Conservation (phyloP, 2,797 vertebrate species). For the Meda fulgida region DNA sequence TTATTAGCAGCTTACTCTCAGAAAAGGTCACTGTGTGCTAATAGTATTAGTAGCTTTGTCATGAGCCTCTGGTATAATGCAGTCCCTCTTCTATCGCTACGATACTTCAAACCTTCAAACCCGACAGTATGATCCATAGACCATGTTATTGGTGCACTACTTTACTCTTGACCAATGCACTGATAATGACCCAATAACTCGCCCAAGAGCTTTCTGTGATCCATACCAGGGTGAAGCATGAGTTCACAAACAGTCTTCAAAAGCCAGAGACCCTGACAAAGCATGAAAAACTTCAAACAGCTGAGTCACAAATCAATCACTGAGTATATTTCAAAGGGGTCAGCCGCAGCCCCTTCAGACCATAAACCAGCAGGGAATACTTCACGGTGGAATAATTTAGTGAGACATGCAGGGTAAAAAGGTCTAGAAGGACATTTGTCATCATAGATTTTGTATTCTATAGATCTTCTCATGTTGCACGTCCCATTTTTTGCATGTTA, state of each 20-base stretch:
- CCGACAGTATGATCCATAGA: slow-evolving; percentile 8
- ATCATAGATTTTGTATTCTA: neutral
- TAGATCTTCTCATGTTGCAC: neutral
- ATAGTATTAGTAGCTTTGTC: slow-evolving; percentile 50
- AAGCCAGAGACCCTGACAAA: slow-evolving; percentile 62
- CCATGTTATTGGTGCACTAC: slow-evolving; percentile 8
- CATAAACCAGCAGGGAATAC: slow-evolving; percentile 45
- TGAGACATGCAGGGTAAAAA: neutral
- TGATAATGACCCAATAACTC: slow-evolving; percentile 47
- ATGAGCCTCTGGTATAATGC: slow-evolving; percentile 29
- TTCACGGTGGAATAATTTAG: slow-evolving; percentile 33
- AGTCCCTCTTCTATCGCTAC: slow-evolving; percentile 19
- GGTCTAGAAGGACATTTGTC: neutral
- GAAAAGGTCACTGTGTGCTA: slow-evolving; percentile 71
- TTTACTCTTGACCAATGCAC: slow-evolving; percentile 1
- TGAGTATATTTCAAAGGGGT: slow-evolving; percentile 63
- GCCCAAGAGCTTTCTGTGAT: slow-evolving; percentile 71
- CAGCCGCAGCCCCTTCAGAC: slow-evolving; percentile 32
- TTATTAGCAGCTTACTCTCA: slow-evolving; percentile 43
- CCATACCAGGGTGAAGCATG: slow-evolving; percentile 54
- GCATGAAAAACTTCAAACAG: slow-evolving; percentile 77
- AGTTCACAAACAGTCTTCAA: slow-evolving; percentile 75
- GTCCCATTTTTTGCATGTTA: slow-evolving; percentile 61
- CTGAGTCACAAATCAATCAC: slow-evolving; percentile 64
- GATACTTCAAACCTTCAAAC: slow-evolving; percentile 16